Evolutionary conservation across 2,888 invertebrate species (phyloP), one percentile per base, ranked within the genome.

Genomic region (Drosophila algonquin): DNA sequence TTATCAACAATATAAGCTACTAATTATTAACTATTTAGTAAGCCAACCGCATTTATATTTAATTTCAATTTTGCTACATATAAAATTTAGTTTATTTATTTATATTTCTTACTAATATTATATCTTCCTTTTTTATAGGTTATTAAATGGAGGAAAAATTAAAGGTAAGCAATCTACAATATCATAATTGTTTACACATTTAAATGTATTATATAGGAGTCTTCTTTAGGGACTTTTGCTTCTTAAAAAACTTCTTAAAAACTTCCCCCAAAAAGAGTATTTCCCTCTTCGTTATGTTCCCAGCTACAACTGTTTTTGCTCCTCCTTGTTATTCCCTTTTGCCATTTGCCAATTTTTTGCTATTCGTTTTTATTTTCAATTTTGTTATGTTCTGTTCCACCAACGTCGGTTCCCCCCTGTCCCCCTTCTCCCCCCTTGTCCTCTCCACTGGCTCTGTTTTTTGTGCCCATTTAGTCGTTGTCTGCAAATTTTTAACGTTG

Each of bases 381-480:
- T 79, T 85, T 80, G 81, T 78, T 78, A 77, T 77, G 72, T 77
- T 69, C 75, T 61, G 40, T 40, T 40, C 40, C 35, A 46, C 57
- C 30, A 8, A 8, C 30, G 8, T 8, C 8, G 27, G 7, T 21
- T 21, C 21, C 21, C 2, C 1, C 27, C 27, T 8, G 27, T 7
- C 27, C 27, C 1, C 27, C 6, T 0, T 0, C 6, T 0, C 6
- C 7, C 8, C 30, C 27, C 27, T 1, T 7, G 27, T 8, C 7
- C 8, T 30, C 73, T 67, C 53, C 73, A 68, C 35, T 70, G 52
- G 75, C 76, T 46, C 63, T 76, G 77, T 73, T 83, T 82, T 86
- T 85, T 81, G 75, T 79, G 80, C 77, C 81, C 78, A 88, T 85
- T 87, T 84, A 80, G 84, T 76, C 77, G 80, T 75, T 81, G 86